Percentiles rank a stretch among this genome's conserved stretches.
phyloP scores from a whole-genome alignment of 2,797 vertebrate genomes.

The Valencia hispanica region DNA sequence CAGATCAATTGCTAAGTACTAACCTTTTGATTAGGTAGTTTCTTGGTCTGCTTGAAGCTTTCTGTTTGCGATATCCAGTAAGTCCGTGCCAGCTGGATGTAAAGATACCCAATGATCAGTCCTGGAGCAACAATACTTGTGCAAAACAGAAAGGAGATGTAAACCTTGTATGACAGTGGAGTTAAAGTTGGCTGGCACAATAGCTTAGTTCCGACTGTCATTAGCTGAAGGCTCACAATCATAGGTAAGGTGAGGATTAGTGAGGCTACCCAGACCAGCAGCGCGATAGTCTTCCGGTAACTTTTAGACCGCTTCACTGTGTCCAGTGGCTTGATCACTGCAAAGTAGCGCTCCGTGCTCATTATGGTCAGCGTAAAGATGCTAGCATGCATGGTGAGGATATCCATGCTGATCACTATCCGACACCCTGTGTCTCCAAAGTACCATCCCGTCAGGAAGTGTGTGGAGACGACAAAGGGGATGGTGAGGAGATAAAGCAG shows the following conservation, averaged over 20 bases:
- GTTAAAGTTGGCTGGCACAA: constrained; percentile 89
- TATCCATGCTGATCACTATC: constrained; percentile 90
- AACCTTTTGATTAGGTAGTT: constrained; percentile 90
- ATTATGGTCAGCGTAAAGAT: constrained; percentile 93
- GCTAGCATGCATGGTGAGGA: constrained; percentile 94
- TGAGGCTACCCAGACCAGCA: constrained; percentile 87
- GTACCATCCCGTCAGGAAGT: constrained; percentile 91
- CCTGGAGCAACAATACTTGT: constrained; percentile 93
- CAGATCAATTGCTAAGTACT: constrained; percentile 25
- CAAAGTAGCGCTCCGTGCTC: constrained; percentile 93
- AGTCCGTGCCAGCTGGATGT: constrained; percentile 87
- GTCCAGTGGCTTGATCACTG: constrained; percentile 90
- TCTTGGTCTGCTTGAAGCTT: constrained; percentile 89
- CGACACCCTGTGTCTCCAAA: constrained; percentile 89
- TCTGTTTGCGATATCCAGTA: constrained; percentile 93
- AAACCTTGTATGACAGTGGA: constrained; percentile 85
- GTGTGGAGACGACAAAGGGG: constrained; percentile 91
- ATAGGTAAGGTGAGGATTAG: constrained; percentile 89
- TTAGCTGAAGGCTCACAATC: constrained; percentile 89
- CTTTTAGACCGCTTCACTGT: constrained; percentile 92
- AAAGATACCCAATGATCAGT: constrained; percentile 90
- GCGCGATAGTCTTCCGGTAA: constrained; percentile 89
- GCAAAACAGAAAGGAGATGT: constrained; percentile 90
- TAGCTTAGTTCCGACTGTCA: constrained; percentile 79
- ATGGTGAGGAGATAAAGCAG: constrained; percentile 92